phyloP scores from a whole-genome alignment of 1,140 invertebrate species.

The Drosophila santomea region DNA sequence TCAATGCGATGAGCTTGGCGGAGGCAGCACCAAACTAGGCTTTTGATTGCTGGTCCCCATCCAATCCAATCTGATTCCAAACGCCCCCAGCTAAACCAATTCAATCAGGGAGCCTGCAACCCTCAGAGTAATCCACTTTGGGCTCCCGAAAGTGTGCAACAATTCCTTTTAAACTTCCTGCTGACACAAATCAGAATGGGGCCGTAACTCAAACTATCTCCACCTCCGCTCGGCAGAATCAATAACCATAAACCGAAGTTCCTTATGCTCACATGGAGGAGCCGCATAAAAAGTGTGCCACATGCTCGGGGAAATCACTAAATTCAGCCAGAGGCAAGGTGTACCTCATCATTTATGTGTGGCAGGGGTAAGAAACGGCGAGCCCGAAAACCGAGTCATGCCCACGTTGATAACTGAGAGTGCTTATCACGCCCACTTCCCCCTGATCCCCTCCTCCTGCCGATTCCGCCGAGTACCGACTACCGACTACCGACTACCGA shows the following conservation, averaged over 20 bases:
- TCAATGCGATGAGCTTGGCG: neutral
- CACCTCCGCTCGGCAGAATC: constrained; percentile 51
- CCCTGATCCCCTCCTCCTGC: neutral
- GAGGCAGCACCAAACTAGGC: constrained; percentile 15
- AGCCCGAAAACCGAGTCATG: constrained; percentile 31
- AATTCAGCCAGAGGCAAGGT: constrained; percentile 62
- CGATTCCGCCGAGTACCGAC: neutral
- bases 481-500: constrained; percentile 22
- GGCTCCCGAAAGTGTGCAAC: constrained; percentile 51
- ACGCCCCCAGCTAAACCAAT: constrained; percentile 26
- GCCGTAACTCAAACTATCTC: constrained; percentile 66
- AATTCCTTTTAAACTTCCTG: constrained; percentile 56
- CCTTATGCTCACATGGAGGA: constrained; percentile 63
- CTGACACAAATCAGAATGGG: constrained; percentile 62
- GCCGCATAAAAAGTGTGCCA: constrained; percentile 71
- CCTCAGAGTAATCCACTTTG: constrained; percentile 27
- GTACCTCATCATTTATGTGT: constrained; percentile 69
- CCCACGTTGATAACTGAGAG: constrained; percentile 74
- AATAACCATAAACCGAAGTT: constrained; percentile 75
- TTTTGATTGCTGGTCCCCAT: constrained; percentile 21
- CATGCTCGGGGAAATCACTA: constrained; percentile 81
- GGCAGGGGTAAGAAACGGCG: constrained; percentile 7
- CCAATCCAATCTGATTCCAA: neutral
- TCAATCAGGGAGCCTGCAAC: constrained; percentile 28
- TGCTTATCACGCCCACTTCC: constrained; percentile 64